A percentile compares a stretch with the other conserved stretches of the same genome.
These are phyloP conservation scores for Leptopterna dolabrata DNA, from an alignment of 2,888 invertebrate genomes.

Conservation along the genomic window DNA sequence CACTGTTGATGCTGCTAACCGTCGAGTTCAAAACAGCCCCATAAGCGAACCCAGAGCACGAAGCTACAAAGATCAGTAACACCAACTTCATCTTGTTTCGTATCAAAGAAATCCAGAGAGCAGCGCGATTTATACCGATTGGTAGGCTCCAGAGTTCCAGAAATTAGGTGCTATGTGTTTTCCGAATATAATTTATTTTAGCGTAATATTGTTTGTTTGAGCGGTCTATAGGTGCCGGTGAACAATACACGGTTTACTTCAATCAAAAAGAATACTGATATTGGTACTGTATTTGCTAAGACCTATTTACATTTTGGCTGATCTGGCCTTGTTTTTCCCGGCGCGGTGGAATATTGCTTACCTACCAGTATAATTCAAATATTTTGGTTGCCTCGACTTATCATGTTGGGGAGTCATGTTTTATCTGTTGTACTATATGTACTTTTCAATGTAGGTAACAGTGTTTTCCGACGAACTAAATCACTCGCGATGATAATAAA, in stretches of 20 bases:
- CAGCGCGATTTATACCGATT: background rate
- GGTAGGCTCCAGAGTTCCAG: background rate
- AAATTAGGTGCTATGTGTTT: background rate
- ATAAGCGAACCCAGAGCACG: background rate
- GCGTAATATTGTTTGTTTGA: background rate
- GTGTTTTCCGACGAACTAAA: no score
- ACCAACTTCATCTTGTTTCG: background rate
- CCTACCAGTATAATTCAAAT: no score
- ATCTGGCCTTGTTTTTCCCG: background rate
- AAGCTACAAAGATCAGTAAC: background rate
- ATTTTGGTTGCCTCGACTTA: no score
- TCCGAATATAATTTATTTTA: background rate
- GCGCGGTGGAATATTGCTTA: background rate
- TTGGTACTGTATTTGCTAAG: background rate
- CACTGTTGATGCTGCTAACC: background rate
- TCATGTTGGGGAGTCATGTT: no score
- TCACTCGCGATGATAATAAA: no score
- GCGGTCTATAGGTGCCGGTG: background rate
- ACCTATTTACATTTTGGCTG: background rate
- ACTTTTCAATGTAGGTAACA: no score
- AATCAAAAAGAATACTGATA: background rate
- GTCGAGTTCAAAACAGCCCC: background rate
- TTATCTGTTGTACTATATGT: no score
- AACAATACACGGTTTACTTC: background rate
- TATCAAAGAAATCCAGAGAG: background rate